phyloP scores from a whole-genome alignment of 2,113 vertebrate genomes.

The Scolopax mira region DNA sequence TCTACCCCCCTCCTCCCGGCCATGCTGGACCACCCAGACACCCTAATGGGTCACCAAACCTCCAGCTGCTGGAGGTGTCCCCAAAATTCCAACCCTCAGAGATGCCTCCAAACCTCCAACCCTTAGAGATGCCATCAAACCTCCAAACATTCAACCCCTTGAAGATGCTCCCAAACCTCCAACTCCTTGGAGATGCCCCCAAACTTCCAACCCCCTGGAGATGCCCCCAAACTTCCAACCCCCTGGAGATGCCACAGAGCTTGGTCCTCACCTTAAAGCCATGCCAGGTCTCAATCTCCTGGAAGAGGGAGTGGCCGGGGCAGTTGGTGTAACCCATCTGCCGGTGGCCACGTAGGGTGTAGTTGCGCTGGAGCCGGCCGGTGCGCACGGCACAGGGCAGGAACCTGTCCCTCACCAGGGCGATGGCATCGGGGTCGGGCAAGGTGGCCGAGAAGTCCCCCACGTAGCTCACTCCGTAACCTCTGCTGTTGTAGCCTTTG shows the following conservation, averaged over 20 bases:
- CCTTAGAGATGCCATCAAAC: no score
- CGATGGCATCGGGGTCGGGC: slow-evolving; percentile 67
- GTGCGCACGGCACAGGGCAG: slow-evolving; percentile 72
- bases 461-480: slow-evolving; percentile 84
- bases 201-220: no score
- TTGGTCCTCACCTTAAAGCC: slow-evolving; percentile 66
- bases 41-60: no score
- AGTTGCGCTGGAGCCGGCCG: slow-evolving; percentile 62
- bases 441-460: slow-evolving; percentile 77
- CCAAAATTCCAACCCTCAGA: no score
- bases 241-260: not conserved
- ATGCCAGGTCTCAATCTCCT: slow-evolving; percentile 78
- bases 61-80: no score
- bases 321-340: slow-evolving; percentile 80
- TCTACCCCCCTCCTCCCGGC: no score
- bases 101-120: no score
- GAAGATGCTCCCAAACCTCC: no score
- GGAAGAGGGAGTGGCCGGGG: slow-evolving; percentile 81
- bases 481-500: slow-evolving; percentile 79
- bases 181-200: no score
- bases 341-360: slow-evolving; percentile 80
- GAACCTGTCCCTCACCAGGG: slow-evolving; percentile 75
- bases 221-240: not conserved
- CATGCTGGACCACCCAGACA: no score
- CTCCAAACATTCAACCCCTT: no score